These are phyloP conservation scores for Takifugu ocellatus DNA, from an alignment of 2,797 vertebrate species.

Conservation along the genomic window DNA sequence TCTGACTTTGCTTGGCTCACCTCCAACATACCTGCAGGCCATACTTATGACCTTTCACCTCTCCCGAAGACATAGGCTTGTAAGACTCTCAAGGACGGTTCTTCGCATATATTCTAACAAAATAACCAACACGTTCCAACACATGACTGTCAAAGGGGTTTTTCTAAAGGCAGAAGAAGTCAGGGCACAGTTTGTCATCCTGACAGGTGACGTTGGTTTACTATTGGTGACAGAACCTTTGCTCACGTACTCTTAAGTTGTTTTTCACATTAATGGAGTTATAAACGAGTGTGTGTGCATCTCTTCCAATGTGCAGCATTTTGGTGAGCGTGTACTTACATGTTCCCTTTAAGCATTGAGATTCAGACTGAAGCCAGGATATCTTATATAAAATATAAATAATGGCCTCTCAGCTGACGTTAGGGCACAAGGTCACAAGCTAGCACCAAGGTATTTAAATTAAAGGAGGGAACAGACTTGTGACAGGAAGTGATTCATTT, in stretches of 20 bases:
- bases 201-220: constrained; percentile 18
- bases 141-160: constrained; percentile 38
- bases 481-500: constrained; percentile 62
- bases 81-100: constrained; percentile 31
- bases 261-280: constrained; percentile 21
- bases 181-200: constrained; percentile 30
- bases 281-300: constrained; percentile 18
- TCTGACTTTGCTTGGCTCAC: constrained; percentile 16
- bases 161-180: constrained; percentile 24
- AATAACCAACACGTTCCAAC: constrained; percentile 47
- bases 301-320: constrained; percentile 14
- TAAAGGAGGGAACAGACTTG: constrained; percentile 29
- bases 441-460: constrained; percentile 35
- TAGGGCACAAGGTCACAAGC: constrained; percentile 26
- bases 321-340: constrained; percentile 28
- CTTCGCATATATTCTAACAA: constrained; percentile 25
- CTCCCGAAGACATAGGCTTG: constrained; percentile 39
- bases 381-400: constrained; percentile 19
- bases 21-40: constrained; percentile 34
- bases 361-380: constrained; percentile 17
- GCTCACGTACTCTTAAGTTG: constrained; percentile 21
- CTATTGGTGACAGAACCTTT: constrained; percentile 47
- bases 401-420: constrained; percentile 18
- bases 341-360: constrained; percentile 36
- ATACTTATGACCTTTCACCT: constrained; percentile 58